Evolutionary conservation across 2,113 vertebrate genomes (phyloP), one percentile per base, ranked within the genome.

Genomic region (Phainopepla nitens): DNA sequence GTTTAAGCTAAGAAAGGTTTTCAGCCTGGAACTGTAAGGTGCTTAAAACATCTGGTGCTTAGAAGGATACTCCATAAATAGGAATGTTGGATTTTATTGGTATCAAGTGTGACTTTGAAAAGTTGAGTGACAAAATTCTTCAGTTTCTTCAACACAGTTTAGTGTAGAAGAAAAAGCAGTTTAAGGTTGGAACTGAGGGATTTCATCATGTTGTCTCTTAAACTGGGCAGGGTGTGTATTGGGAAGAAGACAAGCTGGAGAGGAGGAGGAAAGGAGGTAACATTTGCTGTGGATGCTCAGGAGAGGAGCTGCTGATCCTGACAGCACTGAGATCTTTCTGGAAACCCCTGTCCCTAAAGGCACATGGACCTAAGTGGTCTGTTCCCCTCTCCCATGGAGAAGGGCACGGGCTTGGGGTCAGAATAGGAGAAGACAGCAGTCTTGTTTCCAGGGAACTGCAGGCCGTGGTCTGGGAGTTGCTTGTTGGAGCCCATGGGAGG

Each of bases 1-100:
- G 87, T 95, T 97, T 97, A 95, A 96, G 94, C 85, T 97, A 97
- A 97, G 94, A 88, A 97, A 95, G 73, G 70, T 89, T 98, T 98
- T 97, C 95, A 92, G 87, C 89, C 85, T 93, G 91, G 80, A 95
- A 79, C 94, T 94, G 27, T 96, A 97, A 97, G 96, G 97, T 97
- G 90, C 97, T 97, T 98, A 97, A 98, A 97, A 93, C 96, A 92
- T 97, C 69, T 75, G 89, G 79, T 77, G 94, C 93, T 96, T 95
- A 95, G 93, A 82, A 93, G 84, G 84, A 95, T 93, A 90, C 89
- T 87, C 83, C 78, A 94, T 96, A 97, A 98, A 96, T 96, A 97
- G 91, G 73, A 92, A 77, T 57, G 84, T 35, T 91, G 79, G 77
- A 53, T 96, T 98, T 96, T 94, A 91, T 82, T 87, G 68, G 33